Percentiles rank a stretch among this genome's conserved stretches.
Evolutionary conservation across 2,797 vertebrate genomes (phyloP).

Genomic region (Dallia pectoralis): DNA sequence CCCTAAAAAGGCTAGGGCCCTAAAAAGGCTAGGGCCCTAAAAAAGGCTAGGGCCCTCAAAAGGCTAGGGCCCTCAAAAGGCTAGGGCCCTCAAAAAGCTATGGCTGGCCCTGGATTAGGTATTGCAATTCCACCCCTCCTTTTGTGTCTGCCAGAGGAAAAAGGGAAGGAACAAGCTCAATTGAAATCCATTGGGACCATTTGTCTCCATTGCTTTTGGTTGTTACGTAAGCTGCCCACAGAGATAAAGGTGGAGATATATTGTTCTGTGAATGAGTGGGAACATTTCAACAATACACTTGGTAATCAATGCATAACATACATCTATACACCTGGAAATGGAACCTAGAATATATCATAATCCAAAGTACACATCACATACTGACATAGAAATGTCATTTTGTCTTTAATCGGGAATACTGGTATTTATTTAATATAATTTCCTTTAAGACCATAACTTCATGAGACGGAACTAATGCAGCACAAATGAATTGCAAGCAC

Average conservation of each 20-base stretch:
- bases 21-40: too few relatives aligned
- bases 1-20: too few relatives aligned
- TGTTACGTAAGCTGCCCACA: conserved; percentile 52
- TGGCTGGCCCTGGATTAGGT: background rate
- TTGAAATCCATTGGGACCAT: conserved; percentile 22
- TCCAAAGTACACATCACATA: too few relatives aligned
- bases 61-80: too few relatives aligned
- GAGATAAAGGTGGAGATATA: conserved; percentile 36
- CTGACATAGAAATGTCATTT: too few relatives aligned
- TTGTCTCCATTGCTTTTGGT: background rate
- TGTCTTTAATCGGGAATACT: too few relatives aligned
- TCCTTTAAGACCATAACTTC: background rate
- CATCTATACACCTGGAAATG: conserved; percentile 28
- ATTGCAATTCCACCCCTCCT: background rate
- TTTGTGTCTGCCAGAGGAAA: background rate
- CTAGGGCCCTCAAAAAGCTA: too few relatives aligned
- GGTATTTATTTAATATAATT: too few relatives aligned
- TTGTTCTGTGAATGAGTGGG: conserved; percentile 53
- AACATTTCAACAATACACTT: conserved; percentile 30
- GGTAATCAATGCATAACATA: conserved; percentile 32
- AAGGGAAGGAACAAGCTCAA: conserved; percentile 2
- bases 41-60: too few relatives aligned
- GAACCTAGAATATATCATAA: background rate
- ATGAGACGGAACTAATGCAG: background rate
- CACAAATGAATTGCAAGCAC: background rate